Percentiles rank a stretch among this genome's conserved stretches.
Conservation (phyloP, 2,113 vertebrate genomes). For the Cebus imitator region DNA sequence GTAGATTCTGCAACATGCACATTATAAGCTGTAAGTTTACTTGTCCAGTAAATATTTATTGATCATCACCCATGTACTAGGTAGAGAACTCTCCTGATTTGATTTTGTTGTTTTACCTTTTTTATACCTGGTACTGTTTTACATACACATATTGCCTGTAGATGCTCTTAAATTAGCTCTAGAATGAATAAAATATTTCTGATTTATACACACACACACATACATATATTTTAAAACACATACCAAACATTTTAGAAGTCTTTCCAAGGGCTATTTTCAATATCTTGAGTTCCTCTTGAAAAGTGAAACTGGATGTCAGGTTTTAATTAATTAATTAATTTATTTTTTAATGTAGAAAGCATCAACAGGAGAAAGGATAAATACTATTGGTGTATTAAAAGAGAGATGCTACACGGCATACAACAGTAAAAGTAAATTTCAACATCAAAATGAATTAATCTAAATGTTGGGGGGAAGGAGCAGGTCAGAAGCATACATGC, state of each 20-base stretch:
- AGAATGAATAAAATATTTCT: neutral
- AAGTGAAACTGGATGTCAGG: neutral
- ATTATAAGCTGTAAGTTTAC: neutral
- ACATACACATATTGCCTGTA: neutral
- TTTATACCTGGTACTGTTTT: neutral
- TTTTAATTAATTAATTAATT: too few species aligned
- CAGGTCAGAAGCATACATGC: neutral
- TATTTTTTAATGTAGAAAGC: neutral
- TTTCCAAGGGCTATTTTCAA: neutral
- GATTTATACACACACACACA: too few species aligned
- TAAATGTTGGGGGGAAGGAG: neutral
- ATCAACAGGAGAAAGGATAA: neutral
- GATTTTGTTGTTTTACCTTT: slow-evolving; percentile 25
- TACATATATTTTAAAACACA: neutral
- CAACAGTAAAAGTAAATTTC: neutral
- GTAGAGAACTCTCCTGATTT: neutral
- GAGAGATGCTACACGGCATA: neutral
- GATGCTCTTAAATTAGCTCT: neutral
- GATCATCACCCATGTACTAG: neutral
- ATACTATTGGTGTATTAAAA: neutral
- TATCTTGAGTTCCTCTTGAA: neutral
- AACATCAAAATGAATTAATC: neutral
- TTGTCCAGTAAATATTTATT: neutral
- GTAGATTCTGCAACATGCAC: neutral
- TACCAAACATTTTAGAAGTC: neutral